These are phyloP conservation scores for Zygaena filipendulae DNA, from an alignment of 2,888 invertebrate species.

Conservation along the genomic window DNA sequence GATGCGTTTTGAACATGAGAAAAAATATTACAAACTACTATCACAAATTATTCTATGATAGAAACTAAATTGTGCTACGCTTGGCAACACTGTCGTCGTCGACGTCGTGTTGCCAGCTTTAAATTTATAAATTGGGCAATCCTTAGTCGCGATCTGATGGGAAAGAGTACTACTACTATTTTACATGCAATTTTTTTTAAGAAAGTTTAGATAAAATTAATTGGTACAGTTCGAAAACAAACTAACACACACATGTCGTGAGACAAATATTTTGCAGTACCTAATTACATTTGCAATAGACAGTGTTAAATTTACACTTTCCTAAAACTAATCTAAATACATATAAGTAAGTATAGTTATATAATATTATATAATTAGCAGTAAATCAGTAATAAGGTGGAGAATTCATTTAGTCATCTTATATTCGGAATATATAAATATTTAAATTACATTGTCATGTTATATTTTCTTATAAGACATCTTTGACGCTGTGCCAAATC, in stretches of 20 bases:
- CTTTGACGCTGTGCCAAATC: too few relatives aligned
- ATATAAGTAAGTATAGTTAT: too few relatives aligned
- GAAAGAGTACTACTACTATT: conserved; percentile 48
- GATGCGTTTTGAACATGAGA: conserved; percentile 26
- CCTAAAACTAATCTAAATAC: too few relatives aligned
- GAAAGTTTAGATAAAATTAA: conserved; percentile 22
- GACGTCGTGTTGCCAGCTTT: conserved; percentile 28
- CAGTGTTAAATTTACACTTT: too few relatives aligned
- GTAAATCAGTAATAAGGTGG: too few relatives aligned
- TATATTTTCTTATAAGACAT: too few relatives aligned
- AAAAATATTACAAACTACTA: conserved; percentile 56
- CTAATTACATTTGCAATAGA: too few relatives aligned
- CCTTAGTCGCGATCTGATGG: conserved; percentile 61
- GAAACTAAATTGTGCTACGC: conserved; percentile 56
- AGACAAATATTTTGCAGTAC: conserved; percentile 46
- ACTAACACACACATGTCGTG: conserved; percentile 67
- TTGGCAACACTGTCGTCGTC: conserved; percentile 25
- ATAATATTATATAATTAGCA: too few relatives aligned
- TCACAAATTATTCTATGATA: conserved; percentile 54
- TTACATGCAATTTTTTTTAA: conserved; percentile 23
- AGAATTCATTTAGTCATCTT: too few relatives aligned
- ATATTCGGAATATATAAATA: too few relatives aligned
- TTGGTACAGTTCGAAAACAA: too few relatives aligned
- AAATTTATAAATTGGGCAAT: conserved; percentile 24
- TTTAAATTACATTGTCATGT: too few relatives aligned